Conservation (phyloP, 2,113 vertebrate species). For the Mus spicilegus region DNA sequence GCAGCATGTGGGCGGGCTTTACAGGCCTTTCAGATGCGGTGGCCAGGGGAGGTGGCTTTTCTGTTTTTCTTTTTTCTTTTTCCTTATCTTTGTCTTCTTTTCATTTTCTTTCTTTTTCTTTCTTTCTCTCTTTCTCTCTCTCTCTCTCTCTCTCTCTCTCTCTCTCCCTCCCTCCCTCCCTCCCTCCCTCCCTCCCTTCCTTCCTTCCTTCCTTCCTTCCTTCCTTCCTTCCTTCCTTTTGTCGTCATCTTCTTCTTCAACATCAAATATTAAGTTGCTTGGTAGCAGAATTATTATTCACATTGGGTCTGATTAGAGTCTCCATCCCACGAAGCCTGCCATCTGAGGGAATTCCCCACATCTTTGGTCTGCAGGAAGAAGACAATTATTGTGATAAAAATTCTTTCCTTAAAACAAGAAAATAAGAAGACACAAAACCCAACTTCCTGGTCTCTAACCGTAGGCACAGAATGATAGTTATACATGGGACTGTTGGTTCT, state of each 20-base stretch:
- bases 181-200: too few relatives aligned
- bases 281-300: too few relatives aligned
- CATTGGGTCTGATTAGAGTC: not conserved
- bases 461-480: not conserved
- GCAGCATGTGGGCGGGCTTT: fast-evolving
- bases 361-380: not conserved
- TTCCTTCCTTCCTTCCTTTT: too few relatives aligned
- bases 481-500: not conserved
- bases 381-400: not conserved
- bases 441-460: not conserved
- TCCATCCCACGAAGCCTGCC: not conserved
- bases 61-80: too few relatives aligned
- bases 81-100: too few relatives aligned
- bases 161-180: fast-evolving
- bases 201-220: too few relatives aligned
- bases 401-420: not conserved
- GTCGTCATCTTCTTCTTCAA: not conserved
- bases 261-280: not conserved
- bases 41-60: not conserved
- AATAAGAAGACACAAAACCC: not conserved
- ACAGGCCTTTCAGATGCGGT: not conserved
- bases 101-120: too few relatives aligned
- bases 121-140: too few relatives aligned
- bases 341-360: not conserved
- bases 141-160: too few relatives aligned